Evolutionary conservation across 1,140 invertebrate genomes (phyloP).

Genomic region (Hylaeus volcanicus): DNA sequence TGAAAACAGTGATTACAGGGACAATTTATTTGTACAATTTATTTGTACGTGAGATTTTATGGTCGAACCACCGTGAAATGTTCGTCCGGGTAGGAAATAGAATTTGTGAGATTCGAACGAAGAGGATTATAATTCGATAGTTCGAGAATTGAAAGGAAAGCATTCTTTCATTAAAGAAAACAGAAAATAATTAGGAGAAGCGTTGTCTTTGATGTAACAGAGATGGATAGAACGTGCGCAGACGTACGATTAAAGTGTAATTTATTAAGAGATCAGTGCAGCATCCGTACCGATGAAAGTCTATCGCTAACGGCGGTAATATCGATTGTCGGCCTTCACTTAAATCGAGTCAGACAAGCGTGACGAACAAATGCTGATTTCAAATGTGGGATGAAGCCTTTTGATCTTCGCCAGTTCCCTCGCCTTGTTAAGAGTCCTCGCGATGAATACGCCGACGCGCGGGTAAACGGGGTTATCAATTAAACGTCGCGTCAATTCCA

Average conservation of each 20-base stretch:
- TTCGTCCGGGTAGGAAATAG: too few species aligned
- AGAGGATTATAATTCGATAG: too few species aligned
- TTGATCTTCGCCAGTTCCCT: constrained; percentile 51
- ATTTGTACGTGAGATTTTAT: neutral
- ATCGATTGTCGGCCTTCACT: constrained; percentile 57
- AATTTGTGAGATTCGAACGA: too few species aligned
- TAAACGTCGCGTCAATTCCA: neutral
- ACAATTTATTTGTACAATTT: neutral
- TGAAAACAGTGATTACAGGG: neutral
- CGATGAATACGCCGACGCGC: neutral
- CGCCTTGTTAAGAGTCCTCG: constrained; percentile 40
- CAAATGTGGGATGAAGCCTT: constrained; percentile 55
- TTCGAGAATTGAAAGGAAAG: too few species aligned
- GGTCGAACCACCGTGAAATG: neutral
- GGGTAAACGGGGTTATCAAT: constrained; percentile 39
- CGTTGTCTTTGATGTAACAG: neutral
- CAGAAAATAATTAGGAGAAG: neutral
- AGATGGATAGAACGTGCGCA: neutral
- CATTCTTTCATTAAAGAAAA: too few species aligned
- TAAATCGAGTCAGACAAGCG: constrained; percentile 66
- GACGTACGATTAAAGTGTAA: neutral
- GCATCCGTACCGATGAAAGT: constrained; percentile 35
- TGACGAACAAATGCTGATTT: constrained; percentile 55
- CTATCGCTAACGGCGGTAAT: constrained; percentile 31
- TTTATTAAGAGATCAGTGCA: constrained; percentile 29